Conservation (phyloP, 2,797 vertebrate genomes). For the Danionella dracula region DNA sequence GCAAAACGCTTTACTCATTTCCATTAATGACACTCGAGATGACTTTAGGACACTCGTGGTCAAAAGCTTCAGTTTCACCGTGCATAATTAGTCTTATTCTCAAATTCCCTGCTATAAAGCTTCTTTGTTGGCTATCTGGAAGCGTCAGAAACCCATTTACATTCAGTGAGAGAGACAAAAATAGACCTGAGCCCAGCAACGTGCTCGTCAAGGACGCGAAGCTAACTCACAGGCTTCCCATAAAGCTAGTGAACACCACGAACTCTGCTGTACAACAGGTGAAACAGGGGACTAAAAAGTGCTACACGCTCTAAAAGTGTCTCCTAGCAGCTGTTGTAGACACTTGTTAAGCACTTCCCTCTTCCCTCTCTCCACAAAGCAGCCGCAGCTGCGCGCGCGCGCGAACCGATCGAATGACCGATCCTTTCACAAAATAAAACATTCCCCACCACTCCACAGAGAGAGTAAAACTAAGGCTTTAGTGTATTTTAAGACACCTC, state of each 20-base stretch:
- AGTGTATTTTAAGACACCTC: conserved; percentile 23
- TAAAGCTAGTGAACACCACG: background rate
- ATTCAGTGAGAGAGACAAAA: conserved; percentile 33
- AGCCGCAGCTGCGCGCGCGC: conserved; percentile 61
- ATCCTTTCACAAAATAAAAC: conserved; percentile 29
- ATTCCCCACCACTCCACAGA: background rate
- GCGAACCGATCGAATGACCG: conserved; percentile 65
- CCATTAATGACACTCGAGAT: conserved; percentile 22
- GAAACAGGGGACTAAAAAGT: background rate
- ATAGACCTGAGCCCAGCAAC: conserved; percentile 26
- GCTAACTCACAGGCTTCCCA: background rate
- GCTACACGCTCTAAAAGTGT: background rate
- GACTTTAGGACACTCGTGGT: background rate
- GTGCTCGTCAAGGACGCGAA: background rate
- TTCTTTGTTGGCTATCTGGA: no score
- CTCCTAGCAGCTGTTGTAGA: conserved; percentile 22
- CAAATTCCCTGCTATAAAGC: no score
- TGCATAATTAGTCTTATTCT: no score
- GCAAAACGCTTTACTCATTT: conserved; percentile 17
- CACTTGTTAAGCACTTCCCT: no score
- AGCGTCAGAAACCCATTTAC: conserved; percentile 26
- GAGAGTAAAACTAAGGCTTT: background rate
- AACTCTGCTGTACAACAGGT: background rate
- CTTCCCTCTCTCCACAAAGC: conserved; percentile 23
- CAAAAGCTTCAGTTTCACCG: no score